Conservation (phyloP, 2,113 vertebrate genomes). For the Syrmaticus mikado region DNA sequence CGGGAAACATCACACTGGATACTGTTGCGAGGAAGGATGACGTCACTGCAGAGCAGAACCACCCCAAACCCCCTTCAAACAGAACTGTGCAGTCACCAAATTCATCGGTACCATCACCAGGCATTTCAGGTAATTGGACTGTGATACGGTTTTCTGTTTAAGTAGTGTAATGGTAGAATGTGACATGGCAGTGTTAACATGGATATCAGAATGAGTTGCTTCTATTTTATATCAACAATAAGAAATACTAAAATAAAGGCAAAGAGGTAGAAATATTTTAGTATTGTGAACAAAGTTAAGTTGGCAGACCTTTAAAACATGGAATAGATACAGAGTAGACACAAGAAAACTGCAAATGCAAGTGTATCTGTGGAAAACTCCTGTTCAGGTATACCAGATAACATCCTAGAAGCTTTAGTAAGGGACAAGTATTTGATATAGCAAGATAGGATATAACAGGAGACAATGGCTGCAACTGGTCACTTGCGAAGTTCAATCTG, state of each 20-base stretch:
- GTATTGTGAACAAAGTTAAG: background rate
- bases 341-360: background rate
- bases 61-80: slow-evolving; percentile 75
- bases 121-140: slow-evolving; percentile 73
- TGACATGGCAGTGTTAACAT: background rate
- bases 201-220: background rate
- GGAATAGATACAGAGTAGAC: background rate
- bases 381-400: background rate
- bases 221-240: background rate
- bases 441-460: background rate
- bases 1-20: slow-evolving; percentile 80
- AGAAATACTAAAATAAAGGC: background rate
- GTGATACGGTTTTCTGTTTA: background rate
- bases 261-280: background rate
- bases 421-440: background rate
- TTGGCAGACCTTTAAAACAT: background rate
- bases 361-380: background rate
- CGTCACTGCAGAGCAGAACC: slow-evolving; percentile 64
- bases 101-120: slow-evolving; percentile 84
- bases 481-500: background rate
- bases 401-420: background rate
- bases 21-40: slow-evolving; percentile 75
- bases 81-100: slow-evolving; percentile 84
- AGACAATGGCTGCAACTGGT: background rate
- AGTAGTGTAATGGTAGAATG: background rate